A percentile compares a stretch with the other conserved stretches of the same genome.
These are phyloP conservation scores for Dendrolimus pini DNA, from an alignment of 2,888 invertebrate species.

Conservation along the genomic window DNA sequence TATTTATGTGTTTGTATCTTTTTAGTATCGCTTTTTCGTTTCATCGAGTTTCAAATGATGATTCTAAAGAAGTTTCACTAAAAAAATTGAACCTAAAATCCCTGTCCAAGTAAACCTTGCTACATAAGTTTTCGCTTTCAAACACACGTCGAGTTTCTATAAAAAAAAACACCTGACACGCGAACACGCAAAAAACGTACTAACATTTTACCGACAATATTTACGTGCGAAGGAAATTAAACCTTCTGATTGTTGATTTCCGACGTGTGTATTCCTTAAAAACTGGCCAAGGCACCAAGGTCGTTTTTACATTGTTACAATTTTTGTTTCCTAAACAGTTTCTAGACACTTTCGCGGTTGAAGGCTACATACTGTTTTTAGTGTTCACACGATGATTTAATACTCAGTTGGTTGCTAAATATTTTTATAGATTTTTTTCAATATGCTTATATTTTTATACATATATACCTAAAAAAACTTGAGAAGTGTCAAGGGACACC, in stretches of 20 bases:
- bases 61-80: too few relatives aligned
- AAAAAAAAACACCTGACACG: neutral
- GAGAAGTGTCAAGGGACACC: too few relatives aligned
- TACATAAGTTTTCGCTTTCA: neutral
- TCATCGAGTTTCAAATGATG: too few relatives aligned
- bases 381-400: neutral
- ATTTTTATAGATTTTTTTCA: too few relatives aligned
- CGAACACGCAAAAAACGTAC: slow-evolving; percentile 27
- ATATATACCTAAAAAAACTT: too few relatives aligned
- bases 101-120: too few relatives aligned
- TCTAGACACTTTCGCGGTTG: slow-evolving; percentile 24
- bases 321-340: slow-evolving; percentile 24
- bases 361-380: slow-evolving; percentile 15
- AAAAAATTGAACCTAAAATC: too few relatives aligned
- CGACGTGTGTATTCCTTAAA: slow-evolving; percentile 40
- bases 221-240: slow-evolving; percentile 33
- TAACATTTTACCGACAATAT: slow-evolving; percentile 37
- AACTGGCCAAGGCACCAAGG: slow-evolving; percentile 18
- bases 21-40: too few relatives aligned
- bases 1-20: too few relatives aligned
- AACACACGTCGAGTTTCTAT: neutral
- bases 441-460: too few relatives aligned
- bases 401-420: too few relatives aligned
- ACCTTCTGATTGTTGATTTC: slow-evolving; percentile 33
- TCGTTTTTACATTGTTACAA: slow-evolving; percentile 27